Percentiles rank a stretch among this genome's conserved stretches.
phyloP scores from a whole-genome alignment of 2,113 vertebrate species.

The Eleginops maclovinus region DNA sequence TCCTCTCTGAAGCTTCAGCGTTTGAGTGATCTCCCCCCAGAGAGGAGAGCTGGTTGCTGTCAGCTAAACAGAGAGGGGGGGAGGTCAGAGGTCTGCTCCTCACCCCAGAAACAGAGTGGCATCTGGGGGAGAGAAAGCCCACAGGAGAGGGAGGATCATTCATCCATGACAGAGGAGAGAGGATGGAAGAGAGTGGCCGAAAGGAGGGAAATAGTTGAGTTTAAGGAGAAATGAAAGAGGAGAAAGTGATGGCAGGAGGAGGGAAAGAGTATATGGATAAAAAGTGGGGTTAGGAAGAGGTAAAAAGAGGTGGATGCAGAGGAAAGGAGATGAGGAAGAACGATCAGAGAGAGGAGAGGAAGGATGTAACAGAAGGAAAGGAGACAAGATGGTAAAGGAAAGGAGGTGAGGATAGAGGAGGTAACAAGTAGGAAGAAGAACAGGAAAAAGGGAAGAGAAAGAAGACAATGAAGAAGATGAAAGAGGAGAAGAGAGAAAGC shows the following conservation, averaged over 20 bases:
- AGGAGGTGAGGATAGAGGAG: not conserved
- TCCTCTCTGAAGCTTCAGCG: too few species aligned
- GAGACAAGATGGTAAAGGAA: not conserved
- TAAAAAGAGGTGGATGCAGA: not conserved
- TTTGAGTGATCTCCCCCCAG: constrained; percentile 1
- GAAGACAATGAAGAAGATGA: not conserved
- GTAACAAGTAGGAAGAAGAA: not conserved
- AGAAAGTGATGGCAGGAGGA: too few species aligned
- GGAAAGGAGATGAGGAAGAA: not conserved
- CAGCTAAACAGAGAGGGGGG: constrained; percentile 47
- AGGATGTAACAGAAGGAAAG: not conserved
- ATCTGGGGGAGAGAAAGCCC: constrained; percentile 43
- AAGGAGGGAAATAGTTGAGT: too few species aligned
- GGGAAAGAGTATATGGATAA: too few species aligned
- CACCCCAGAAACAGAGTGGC: constrained; percentile 57
- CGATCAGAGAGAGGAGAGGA: too few species aligned
- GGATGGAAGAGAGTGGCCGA: too few species aligned
- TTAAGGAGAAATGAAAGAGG: too few species aligned
- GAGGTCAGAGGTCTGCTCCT: constrained; percentile 52
- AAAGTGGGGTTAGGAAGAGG: too few species aligned
- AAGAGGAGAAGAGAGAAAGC: not conserved
- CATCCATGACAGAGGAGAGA: constrained; percentile 9
- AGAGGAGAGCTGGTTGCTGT: constrained; percentile 42
- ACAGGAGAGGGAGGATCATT: too few species aligned
- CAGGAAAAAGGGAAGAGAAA: not conserved